A percentile compares a stretch with the other conserved stretches of the same genome.
Conservation (phyloP, 2,797 vertebrate genomes). For the Phylloscopus collybita region DNA sequence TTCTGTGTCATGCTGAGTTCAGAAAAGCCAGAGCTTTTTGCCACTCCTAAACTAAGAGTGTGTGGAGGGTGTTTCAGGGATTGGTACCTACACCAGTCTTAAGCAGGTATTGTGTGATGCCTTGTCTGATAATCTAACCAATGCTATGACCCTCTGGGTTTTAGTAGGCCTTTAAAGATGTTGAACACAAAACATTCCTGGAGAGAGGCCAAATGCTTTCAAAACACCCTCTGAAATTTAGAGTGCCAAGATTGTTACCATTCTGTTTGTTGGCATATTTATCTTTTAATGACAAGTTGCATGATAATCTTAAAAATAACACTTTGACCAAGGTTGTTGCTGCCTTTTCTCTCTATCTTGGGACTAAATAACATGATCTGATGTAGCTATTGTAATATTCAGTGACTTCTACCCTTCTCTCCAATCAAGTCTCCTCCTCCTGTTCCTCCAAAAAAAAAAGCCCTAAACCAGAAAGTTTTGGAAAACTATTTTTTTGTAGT, state of each 20-base stretch:
- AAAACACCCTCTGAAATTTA: background rate
- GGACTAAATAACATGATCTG: background rate
- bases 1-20: background rate
- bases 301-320: background rate
- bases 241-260: background rate
- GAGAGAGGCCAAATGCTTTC: background rate
- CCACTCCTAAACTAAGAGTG: background rate
- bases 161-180: background rate
- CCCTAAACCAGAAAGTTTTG: background rate
- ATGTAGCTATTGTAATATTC: background rate
- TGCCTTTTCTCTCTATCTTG: background rate
- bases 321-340: background rate
- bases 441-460: background rate
- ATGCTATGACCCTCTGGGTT: background rate
- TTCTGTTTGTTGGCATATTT: background rate
- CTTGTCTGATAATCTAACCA: background rate
- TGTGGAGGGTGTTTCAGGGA: background rate
- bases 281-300: background rate
- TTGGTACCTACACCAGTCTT: rapidly evolving
- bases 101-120: rapidly evolving
- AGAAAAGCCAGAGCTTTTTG: background rate
- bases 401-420: background rate
- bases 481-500: background rate
- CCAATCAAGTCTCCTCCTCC: background rate
- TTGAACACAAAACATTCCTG: background rate